phyloP scores from a whole-genome alignment of 1,140 invertebrate species.

The Drosophila bifasciata region DNA sequence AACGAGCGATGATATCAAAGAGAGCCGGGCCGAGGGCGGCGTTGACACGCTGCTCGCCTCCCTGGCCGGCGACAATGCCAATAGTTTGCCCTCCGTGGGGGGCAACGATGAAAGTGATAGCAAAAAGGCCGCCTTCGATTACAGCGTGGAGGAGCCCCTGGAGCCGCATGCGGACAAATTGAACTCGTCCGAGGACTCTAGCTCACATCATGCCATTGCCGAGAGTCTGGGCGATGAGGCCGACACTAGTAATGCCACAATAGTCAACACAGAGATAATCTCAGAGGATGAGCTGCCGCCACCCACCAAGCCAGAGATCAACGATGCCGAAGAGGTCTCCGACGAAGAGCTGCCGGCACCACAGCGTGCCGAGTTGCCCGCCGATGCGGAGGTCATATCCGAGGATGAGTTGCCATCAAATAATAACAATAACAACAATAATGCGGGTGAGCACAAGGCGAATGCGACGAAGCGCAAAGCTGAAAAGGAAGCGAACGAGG shows the following conservation, averaged over 20 bases:
- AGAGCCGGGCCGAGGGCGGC: slow-evolving; percentile 47
- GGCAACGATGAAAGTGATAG: slow-evolving; percentile 74
- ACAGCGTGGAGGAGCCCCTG: slow-evolving; percentile 38
- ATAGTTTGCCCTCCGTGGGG: slow-evolving; percentile 84
- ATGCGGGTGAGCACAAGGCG: slow-evolving; percentile 86
- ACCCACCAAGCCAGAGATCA: slow-evolving; percentile 77
- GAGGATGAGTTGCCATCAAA: slow-evolving; percentile 90
- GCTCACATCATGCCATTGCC: slow-evolving; percentile 64
- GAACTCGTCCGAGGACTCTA: slow-evolving; percentile 68
- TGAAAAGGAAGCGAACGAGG: slow-evolving; percentile 19
- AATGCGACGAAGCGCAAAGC: slow-evolving; percentile 67
- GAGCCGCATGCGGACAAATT: slow-evolving; percentile 48
- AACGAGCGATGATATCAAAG: slow-evolving; percentile 71
- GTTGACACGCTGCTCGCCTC: slow-evolving; percentile 79
- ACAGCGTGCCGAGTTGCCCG: slow-evolving; percentile 90
- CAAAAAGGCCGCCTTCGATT: slow-evolving; percentile 71
- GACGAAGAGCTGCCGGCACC: slow-evolving; percentile 91
- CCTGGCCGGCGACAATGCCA: slow-evolving; percentile 82
- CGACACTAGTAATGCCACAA: slow-evolving; percentile 73
- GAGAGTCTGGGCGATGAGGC: slow-evolving; percentile 62
- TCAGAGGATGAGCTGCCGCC: slow-evolving; percentile 88
- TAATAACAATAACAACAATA: slow-evolving; percentile 60
- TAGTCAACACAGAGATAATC: slow-evolving; percentile 89
- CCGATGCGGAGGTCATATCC: slow-evolving; percentile 92
- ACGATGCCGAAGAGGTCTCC: slow-evolving; percentile 88